A percentile compares a stretch with the other conserved stretches of the same genome.
phyloP scores from a whole-genome alignment of 1,140 invertebrate species.

The Mylabris phalerata region DNA sequence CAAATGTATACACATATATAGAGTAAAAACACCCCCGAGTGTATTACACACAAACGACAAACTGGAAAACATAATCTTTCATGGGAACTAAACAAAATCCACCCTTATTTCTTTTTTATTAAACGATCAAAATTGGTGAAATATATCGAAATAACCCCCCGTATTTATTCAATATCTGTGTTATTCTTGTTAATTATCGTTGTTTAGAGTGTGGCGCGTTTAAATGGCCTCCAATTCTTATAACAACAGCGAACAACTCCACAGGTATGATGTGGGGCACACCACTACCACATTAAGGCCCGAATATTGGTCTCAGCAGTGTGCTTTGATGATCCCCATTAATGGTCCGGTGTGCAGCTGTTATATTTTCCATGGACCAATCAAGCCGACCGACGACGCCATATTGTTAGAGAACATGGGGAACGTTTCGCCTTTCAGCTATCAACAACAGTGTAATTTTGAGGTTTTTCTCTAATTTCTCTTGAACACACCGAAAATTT shows the following conservation, averaged over 20 bases:
- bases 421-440: background rate
- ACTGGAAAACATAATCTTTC: background rate
- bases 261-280: constrained; percentile 13
- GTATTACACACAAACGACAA: background rate
- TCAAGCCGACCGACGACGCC: constrained; percentile 27
- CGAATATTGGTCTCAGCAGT: constrained; percentile 30
- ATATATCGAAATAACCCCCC: background rate
- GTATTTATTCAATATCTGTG: background rate
- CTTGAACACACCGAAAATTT: no score
- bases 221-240: background rate
- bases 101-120: background rate
- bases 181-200: background rate
- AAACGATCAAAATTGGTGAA: background rate
- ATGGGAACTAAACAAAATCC: background rate
- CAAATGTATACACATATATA: no score
- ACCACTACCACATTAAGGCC: constrained; percentile 24
- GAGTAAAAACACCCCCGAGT: background rate
- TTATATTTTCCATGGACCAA: constrained; percentile 37
- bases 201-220: background rate
- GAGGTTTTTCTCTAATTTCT: constrained; percentile 8
- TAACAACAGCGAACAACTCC: background rate
- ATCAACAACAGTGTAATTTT: constrained; percentile 1
- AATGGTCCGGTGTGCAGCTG: constrained; percentile 36
- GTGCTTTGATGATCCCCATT: constrained; percentile 25
- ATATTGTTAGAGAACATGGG: constrained; percentile 24